phyloP scores from a whole-genome alignment of 2,113 vertebrate species.

The Tenebrosternarchus preto region DNA sequence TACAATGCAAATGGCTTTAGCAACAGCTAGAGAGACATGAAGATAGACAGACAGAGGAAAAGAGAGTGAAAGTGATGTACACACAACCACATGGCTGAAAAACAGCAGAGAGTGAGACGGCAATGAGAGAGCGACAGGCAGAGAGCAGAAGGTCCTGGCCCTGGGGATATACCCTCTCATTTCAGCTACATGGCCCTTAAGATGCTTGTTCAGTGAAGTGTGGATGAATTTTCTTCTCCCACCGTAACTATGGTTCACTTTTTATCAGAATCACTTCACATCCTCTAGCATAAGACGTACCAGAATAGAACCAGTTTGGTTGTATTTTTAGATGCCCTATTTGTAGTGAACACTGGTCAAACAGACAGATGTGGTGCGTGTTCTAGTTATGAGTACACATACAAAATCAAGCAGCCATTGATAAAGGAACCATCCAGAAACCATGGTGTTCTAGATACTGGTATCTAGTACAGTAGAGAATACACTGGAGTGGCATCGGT shows the following conservation, averaged over 20 bases:
- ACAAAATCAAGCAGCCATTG: no score
- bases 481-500: no score
- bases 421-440: no score
- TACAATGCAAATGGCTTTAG: conserved; percentile 33
- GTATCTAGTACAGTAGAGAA: no score
- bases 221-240: conserved; percentile 28
- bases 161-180: conserved; percentile 4
- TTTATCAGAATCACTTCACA: neutral
- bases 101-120: neutral
- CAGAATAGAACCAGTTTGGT: neutral
- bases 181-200: conserved; percentile 4
- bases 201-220: conserved; percentile 31
- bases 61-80: neutral
- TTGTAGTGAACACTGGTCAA: neutral
- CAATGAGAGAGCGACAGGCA: neutral
- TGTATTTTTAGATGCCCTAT: neutral
- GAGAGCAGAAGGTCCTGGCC: conserved; percentile 15
- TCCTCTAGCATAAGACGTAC: neutral
- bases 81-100: no score
- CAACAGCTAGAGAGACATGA: neutral
- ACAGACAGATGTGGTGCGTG: no score
- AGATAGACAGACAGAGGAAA: neutral
- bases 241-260: conserved; percentile 27
- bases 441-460: no score
- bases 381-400: no score